phyloP scores from a whole-genome alignment of 2,888 invertebrate species.

The Tethea ocularis region DNA sequence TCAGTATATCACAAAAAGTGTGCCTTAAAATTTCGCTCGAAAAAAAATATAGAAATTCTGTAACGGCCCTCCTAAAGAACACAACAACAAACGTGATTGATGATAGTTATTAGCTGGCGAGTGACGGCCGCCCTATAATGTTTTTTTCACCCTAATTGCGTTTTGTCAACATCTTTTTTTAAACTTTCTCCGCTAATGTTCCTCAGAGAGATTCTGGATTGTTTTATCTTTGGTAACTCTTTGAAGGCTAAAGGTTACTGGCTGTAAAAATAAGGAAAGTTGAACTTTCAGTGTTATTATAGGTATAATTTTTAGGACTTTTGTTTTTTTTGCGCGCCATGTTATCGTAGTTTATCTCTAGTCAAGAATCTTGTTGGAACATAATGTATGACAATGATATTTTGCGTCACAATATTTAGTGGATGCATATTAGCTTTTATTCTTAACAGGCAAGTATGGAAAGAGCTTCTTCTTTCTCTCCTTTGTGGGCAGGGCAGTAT shows the following conservation, averaged over 20 bases:
- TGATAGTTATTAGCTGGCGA: slow-evolving; percentile 50
- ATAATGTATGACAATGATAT: too few relatives aligned
- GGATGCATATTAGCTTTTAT: too few relatives aligned
- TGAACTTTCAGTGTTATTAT: neutral
- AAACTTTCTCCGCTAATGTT: slow-evolving; percentile 15
- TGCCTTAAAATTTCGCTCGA: slow-evolving; percentile 31
- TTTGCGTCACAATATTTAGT: too few relatives aligned
- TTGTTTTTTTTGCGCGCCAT: too few relatives aligned
- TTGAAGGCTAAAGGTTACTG: neutral
- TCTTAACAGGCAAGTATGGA: too few relatives aligned
- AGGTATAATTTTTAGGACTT: too few relatives aligned
- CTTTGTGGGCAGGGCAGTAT: too few relatives aligned
- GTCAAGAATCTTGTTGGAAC: too few relatives aligned
- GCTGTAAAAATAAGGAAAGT: neutral
- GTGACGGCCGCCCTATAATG: slow-evolving; percentile 34
- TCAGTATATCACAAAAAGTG: slow-evolving; percentile 6
- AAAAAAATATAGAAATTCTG: slow-evolving; percentile 20
- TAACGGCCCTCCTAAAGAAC: slow-evolving; percentile 26
- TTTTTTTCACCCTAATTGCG: slow-evolving; percentile 40
- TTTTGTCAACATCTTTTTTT: slow-evolving; percentile 42
- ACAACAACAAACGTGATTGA: slow-evolving; percentile 52
- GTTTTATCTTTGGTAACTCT: slow-evolving; percentile 5
- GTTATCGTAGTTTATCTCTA: too few relatives aligned
- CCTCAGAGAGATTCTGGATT: slow-evolving; percentile 15
- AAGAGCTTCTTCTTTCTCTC: too few relatives aligned